Conservation (phyloP, 2,113 vertebrate species). For the Cyprinus carpio region DNA sequence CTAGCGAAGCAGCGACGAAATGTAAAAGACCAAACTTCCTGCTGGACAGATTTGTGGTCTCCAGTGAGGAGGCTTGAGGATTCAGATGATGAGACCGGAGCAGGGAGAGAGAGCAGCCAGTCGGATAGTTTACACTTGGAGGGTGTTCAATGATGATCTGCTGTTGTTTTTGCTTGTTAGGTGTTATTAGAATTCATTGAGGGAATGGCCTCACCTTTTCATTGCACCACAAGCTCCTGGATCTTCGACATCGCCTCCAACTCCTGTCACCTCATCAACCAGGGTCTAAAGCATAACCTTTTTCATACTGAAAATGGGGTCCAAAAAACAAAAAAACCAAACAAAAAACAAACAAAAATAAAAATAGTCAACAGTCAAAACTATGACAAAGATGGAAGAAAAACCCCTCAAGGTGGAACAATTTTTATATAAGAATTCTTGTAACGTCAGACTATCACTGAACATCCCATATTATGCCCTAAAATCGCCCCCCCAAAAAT, state of each 20-base stretch:
- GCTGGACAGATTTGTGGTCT: slow-evolving; percentile 6
- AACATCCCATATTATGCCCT: slow-evolving; percentile 70
- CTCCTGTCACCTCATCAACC: slow-evolving; percentile 97
- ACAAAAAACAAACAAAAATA: slow-evolving; percentile 5
- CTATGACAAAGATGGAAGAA: neutral
- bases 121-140: slow-evolving; percentile 14
- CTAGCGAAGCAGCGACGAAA: slow-evolving; percentile 10
- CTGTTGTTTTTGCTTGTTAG: neutral
- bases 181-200: slow-evolving; percentile 12
- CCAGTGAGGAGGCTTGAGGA: neutral
- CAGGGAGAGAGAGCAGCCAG: slow-evolving; percentile 35
- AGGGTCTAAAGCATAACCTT: slow-evolving; percentile 90
- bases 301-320: slow-evolving; percentile 83
- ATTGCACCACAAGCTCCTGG: slow-evolving; percentile 92
- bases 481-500: too few relatives aligned
- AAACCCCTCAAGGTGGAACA: neutral
- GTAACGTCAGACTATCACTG: slow-evolving; percentile 63
- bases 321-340: slow-evolving; percentile 29
- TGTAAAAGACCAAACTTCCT: slow-evolving; percentile 23
- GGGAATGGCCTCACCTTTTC: slow-evolving; percentile 82
- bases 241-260: slow-evolving; percentile 93
- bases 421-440: neutral
- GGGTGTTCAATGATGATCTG: slow-evolving; percentile 21
- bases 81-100: neutral
- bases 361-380: neutral